phyloP scores from a whole-genome alignment of 2,113 vertebrate genomes.

The Anolis carolinensis region DNA sequence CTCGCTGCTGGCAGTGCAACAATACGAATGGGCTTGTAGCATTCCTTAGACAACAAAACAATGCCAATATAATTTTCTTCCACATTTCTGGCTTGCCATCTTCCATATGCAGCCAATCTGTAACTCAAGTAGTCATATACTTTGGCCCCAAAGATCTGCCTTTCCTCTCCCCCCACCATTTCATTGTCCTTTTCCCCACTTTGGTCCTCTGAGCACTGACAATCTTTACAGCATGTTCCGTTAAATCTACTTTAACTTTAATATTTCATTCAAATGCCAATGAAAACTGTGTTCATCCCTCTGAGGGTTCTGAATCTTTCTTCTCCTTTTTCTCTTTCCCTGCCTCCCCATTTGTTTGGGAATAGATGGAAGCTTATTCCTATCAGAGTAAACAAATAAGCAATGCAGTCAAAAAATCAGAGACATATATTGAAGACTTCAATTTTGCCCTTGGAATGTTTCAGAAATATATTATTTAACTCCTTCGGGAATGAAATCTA shows the following conservation, averaged over 20 bases:
- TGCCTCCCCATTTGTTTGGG: constrained; percentile 1
- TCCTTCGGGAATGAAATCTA: constrained; percentile 56
- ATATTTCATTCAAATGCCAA: constrained; percentile 85
- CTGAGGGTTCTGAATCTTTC: constrained; percentile 64
- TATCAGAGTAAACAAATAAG: constrained; percentile 73
- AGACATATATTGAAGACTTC: constrained; percentile 60
- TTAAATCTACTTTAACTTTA: constrained; percentile 82
- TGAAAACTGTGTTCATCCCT: constrained; percentile 69
- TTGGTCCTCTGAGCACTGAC: constrained; percentile 78
- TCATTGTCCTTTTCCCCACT: constrained; percentile 69
- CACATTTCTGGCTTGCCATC: constrained; percentile 77
- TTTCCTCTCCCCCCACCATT: constrained; percentile 56
- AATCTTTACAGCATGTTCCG: constrained; percentile 77
- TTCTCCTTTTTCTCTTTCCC: constrained; percentile 51
- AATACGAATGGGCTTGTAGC: constrained; percentile 73
- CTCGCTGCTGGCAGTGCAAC: constrained; percentile 65
- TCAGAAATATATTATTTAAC: constrained; percentile 62
- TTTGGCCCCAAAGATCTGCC: constrained; percentile 67
- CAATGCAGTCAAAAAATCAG: constrained; percentile 64
- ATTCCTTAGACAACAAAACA: constrained; percentile 70
- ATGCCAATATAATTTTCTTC: constrained; percentile 84
- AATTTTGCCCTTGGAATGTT: constrained; percentile 52
- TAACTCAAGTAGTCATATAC: constrained; percentile 79
- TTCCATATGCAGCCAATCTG: constrained; percentile 79
- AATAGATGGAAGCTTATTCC: constrained; percentile 68